Evolutionary conservation across 92 coral and sea anemone genomes (phyloP), one percentile per base, ranked within the genome.

Genomic region (Bergia puertoricense): DNA sequence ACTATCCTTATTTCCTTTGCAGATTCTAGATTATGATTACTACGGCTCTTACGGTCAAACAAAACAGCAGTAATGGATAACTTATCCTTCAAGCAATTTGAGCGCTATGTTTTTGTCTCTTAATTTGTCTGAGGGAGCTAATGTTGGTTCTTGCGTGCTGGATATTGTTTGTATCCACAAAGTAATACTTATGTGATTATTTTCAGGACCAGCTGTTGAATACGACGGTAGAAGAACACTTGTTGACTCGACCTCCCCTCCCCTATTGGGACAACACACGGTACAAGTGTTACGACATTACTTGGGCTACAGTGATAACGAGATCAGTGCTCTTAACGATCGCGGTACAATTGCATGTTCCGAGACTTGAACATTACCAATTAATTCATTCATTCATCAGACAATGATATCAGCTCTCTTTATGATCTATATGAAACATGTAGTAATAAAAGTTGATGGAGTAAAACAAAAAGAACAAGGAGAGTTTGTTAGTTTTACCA

Each of bases 211-310:
- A 18, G 97, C 98, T 56, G 97, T 96, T 18, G 95, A 96, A 66
- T 96, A 92, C 73, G 71, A 93, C 84, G 97, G 97, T 5, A 81
- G 79, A 42, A 88, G 94, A 41, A 88, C 89, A 46, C 93, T 89
- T 6, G 97, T 93, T 38, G 85, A 89, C 14, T 91, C 94, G 22
- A 88, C 87, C 0, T 62, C 97, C 68, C 98, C 98, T 72, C 98
- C 98, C 65, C 73, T 96, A 5, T 89, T 96, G 42, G 98, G 98
- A 51, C 92, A 96, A 87, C 98, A 96, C 79, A 96, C 98, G 3
- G 68, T 46, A 0, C 90, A 94, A 16, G 91, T 96, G 50, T 81
- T 96, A 66, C 88, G 90, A 59, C 91, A 91, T 40, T 44, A 94
- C 45, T 74, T 96, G 81, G 92, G 91, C 71, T 94, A 88, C 81